Conservation (phyloP, 2,797 vertebrate species). For the Siniperca undulata region DNA sequence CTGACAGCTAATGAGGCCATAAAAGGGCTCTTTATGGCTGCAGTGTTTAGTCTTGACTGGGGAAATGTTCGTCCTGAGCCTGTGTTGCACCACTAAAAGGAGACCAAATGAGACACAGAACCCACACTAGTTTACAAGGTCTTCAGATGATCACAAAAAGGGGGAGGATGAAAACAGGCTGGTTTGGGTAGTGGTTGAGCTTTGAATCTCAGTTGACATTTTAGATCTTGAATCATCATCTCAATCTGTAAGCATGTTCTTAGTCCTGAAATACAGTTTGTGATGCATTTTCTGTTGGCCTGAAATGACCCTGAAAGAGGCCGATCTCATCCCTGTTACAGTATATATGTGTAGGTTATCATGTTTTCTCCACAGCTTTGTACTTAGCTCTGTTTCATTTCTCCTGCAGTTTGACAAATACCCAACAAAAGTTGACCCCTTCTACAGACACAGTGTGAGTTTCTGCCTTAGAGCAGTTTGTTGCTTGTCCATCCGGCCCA, state of each 20-base stretch:
- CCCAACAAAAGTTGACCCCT: constrained; percentile 98
- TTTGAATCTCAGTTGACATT: constrained; percentile 28
- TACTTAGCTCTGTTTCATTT: constrained; percentile 73
- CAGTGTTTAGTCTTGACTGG: constrained; percentile 81
- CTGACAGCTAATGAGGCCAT: constrained; percentile 84
- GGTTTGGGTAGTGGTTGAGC: constrained; percentile 41
- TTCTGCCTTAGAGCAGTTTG: constrained; percentile 56
- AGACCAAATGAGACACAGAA: constrained; percentile 70
- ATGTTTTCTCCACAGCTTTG: constrained; percentile 38
- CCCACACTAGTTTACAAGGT: constrained; percentile 61
- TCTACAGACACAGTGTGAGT: constrained; percentile 99
- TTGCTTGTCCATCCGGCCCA: constrained; percentile 38
- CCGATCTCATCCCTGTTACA: not conserved
- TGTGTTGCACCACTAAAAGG: constrained; percentile 68
- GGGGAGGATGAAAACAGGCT: constrained; percentile 51
- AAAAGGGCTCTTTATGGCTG: constrained; percentile 82
- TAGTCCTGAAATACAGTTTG: constrained; percentile 22
- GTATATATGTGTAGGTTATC: constrained; percentile 5
- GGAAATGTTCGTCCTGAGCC: constrained; percentile 78
- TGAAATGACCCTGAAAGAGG: constrained; percentile 27
- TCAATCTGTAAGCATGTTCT: constrained; percentile 29
- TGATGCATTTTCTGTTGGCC: constrained; percentile 38
- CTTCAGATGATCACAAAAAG: constrained; percentile 64
- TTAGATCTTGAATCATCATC: constrained; percentile 26
- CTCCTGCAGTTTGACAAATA: constrained; percentile 98